phyloP scores from a whole-genome alignment of 2,113 vertebrate genomes.

The Telmatochromis sp. region DNA sequence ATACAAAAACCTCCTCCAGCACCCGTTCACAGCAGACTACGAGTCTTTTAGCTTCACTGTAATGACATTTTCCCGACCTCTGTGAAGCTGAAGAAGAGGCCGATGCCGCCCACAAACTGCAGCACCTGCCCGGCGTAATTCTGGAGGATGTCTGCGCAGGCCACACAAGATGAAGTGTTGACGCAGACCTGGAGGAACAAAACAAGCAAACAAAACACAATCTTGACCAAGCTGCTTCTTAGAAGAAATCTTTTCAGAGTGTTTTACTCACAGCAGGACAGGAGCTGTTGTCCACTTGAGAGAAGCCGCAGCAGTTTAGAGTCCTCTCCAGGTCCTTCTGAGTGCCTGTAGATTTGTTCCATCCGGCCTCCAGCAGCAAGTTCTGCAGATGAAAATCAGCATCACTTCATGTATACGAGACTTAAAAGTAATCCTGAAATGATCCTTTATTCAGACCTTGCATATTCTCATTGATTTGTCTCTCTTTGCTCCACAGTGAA shows the following conservation, averaged over 20 bases:
- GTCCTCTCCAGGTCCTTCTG: constrained; percentile 85
- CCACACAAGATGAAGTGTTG: constrained; percentile 27
- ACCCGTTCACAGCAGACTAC: background rate
- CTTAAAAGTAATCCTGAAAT: background rate
- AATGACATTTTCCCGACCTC: constrained; percentile 72
- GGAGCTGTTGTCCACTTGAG: constrained; percentile 63
- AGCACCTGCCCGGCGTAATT: constrained; percentile 82
- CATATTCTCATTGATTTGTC: rapidly evolving
- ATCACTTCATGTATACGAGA: rapidly evolving
- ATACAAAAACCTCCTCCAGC: background rate
- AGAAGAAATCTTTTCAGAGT: background rate
- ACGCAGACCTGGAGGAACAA: constrained; percentile 71
- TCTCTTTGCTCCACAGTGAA: rapidly evolving
- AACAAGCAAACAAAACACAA: background rate
- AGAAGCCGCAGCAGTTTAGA: constrained; percentile 90
- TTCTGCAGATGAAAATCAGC: constrained; percentile 59
- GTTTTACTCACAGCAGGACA: constrained; percentile 79
- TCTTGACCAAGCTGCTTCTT: rapidly evolving
- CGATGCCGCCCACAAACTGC: constrained; percentile 84
- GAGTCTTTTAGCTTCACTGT: background rate
- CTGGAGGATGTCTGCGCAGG: constrained; percentile 80
- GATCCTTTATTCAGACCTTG: background rate
- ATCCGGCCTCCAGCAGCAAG: constrained; percentile 86
- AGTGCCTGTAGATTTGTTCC: constrained; percentile 85
- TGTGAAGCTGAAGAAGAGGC: constrained; percentile 97